Percentiles rank a stretch among this genome's conserved stretches.
Evolutionary conservation across 2,888 invertebrate species (phyloP).

Genomic region (Acanthosoma haemorrhoidale): DNA sequence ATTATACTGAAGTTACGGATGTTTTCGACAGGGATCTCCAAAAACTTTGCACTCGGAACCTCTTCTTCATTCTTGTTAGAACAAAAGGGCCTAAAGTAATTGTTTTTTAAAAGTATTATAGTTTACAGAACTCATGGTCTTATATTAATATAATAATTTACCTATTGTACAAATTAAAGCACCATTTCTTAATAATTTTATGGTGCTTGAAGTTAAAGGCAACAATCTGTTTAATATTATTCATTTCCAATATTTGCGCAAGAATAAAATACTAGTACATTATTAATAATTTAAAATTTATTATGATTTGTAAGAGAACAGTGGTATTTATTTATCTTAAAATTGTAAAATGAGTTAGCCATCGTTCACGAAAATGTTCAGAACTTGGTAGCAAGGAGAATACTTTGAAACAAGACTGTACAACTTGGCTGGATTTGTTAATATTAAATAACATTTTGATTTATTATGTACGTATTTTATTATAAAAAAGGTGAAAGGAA

Average conservation of each 20-base stretch:
- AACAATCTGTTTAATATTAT: neutral
- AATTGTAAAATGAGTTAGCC: too few relatives aligned
- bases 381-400: too few relatives aligned
- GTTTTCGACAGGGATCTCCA: slow-evolving; percentile 32
- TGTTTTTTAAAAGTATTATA: neutral
- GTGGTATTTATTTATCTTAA: too few relatives aligned
- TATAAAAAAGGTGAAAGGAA: too few relatives aligned
- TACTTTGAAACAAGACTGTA: too few relatives aligned
- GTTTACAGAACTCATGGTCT: neutral
- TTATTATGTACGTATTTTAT: too few relatives aligned
- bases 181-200: neutral
- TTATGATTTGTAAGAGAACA: too few relatives aligned
- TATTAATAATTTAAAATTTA: too few relatives aligned
- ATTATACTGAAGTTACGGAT: slow-evolving; percentile 85
- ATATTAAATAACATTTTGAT: too few relatives aligned
- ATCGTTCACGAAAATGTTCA: too few relatives aligned
- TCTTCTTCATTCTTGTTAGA: neutral
- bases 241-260: neutral
- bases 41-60: neutral
- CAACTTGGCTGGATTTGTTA: too few relatives aligned
- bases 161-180: neutral
- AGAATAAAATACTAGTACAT: neutral
- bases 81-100: neutral
- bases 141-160: neutral
- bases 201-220: neutral